Percentiles rank a stretch among this genome's conserved stretches.
Conservation (phyloP, 1,140 invertebrate species). For the Neodiprion pinetum region DNA sequence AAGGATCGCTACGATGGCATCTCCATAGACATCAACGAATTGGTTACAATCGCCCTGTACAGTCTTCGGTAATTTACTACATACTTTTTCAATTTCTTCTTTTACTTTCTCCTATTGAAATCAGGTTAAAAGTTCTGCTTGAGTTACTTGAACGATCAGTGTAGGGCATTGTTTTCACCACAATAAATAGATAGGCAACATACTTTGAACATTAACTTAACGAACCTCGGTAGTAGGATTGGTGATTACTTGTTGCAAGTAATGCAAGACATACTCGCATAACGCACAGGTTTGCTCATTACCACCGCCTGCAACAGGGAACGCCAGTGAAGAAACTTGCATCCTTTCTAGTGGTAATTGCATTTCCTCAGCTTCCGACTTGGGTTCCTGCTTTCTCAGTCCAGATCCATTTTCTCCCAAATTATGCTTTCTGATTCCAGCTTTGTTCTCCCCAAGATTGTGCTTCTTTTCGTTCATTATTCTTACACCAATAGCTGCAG, state of each 20-base stretch:
- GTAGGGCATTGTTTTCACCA: neutral
- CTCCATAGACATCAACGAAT: conserved; percentile 80
- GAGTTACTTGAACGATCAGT: neutral
- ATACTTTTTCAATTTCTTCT: conserved; percentile 70
- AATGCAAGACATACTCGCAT: conserved; percentile 85
- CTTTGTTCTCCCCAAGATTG: conserved; percentile 42
- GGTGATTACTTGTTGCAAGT: conserved; percentile 76
- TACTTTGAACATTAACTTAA: conserved; percentile 17
- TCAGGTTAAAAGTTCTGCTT: conserved; percentile 27
- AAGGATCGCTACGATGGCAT: conserved; percentile 77
- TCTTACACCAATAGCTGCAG: conserved; percentile 50
- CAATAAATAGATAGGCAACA: conserved; percentile 6
- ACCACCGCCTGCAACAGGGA: conserved; percentile 41
- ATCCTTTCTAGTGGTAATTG: conserved; percentile 74
- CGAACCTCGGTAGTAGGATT: conserved; percentile 72
- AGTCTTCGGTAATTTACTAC: conserved; percentile 70
- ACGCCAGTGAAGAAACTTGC: conserved; percentile 54
- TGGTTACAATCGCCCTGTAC: conserved; percentile 73
- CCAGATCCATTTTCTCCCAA: conserved; percentile 48
- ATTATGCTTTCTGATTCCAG: conserved; percentile 41
- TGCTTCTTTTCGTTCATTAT: conserved; percentile 46
- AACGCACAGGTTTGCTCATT: conserved; percentile 72
- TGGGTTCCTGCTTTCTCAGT: conserved; percentile 40
- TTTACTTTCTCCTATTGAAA: conserved; percentile 68
- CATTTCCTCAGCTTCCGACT: conserved; percentile 53